Base-by-base conservation (phyloP, 2,888 invertebrate genomes). In the Erebia palarica region DNA sequence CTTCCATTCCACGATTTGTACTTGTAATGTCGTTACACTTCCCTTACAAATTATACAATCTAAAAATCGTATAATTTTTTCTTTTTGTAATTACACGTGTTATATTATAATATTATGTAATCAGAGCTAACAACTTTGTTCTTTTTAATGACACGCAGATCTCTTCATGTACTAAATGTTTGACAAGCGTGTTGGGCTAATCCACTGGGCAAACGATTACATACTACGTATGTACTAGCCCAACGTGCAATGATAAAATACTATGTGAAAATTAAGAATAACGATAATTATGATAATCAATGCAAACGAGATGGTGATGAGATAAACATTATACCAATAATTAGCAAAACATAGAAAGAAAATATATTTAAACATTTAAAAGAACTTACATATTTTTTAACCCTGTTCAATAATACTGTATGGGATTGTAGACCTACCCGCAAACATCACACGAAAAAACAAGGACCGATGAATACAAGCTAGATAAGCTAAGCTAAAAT, bases 41-140 rank as follows among this genome's bases (percentile, higher is more conserved):
- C 82, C 82, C 84, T 84, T 82, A 79, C 78, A 84, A 86, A 86
- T 89, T 86, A 81, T 83, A 80, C 85, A 88, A 89, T 74, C 69
- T 75, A n/a, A 36, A 77, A 77, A 10, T 77, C 75, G 86, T 84
- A 84, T 83, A 88, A 89, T 81, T 78, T 81, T 81, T 82, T 82
- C 84, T 85, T 81, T 81, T 79, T 78, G 83, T 89, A 84, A 88
- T 89, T 89, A 75, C 73, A 69, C 58, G 73, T 72, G 67, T 71
- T 70, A 73, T 64, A 53, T 51, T 9, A 63, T 47, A 57, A 36
- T 36, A 36, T 36, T 44, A 60, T 58, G 47, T 44, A 58, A 65
- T 58, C n/a, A 68, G 14, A 63, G 14, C 65, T 65, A 57, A 42
- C 42, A 44, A 55, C 18, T 57, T 18, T 65, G 13, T 10, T 16